Percentiles rank a stretch among this genome's conserved stretches.
phyloP scores from a whole-genome alignment of 2,797 vertebrate genomes.

The Rhynchonycteris naso region DNA sequence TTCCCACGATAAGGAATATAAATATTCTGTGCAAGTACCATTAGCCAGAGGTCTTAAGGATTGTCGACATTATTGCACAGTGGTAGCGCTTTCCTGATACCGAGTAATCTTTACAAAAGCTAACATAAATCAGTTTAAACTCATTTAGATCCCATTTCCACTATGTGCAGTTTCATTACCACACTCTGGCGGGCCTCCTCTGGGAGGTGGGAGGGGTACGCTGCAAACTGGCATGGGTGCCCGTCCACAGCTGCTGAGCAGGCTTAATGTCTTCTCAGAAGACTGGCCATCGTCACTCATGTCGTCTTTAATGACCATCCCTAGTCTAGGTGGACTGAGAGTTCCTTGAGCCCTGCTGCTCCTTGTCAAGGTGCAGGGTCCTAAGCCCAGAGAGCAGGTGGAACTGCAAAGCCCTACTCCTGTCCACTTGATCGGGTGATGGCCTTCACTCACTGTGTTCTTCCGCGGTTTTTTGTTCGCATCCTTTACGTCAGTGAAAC shows the following conservation, averaged over 20 bases:
- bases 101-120: constrained; percentile 88
- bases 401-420: neutral
- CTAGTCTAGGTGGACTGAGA: constrained; percentile 36
- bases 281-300: constrained; percentile 85
- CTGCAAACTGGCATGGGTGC: constrained; percentile 84
- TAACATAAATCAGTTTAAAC: constrained; percentile 89
- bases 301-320: constrained; percentile 80
- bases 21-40: constrained; percentile 88
- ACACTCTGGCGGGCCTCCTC: constrained; percentile 85
- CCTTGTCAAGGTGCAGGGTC: constrained; percentile 58
- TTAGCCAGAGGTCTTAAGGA: constrained; percentile 88
- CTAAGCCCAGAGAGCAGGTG: neutral
- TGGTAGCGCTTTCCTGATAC: constrained; percentile 87
- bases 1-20: constrained; percentile 88
- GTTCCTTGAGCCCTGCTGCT: constrained; percentile 66
- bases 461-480: neutral
- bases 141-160: constrained; percentile 89
- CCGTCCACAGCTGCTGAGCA: constrained; percentile 83
- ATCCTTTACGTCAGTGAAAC: neutral
- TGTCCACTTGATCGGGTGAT: neutral
- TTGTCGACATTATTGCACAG: constrained; percentile 87
- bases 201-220: constrained; percentile 80
- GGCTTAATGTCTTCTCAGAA: constrained; percentile 83
- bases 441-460: neutral
- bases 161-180: constrained; percentile 88